Percentiles rank a stretch among this genome's conserved stretches.
Evolutionary conservation across 1,140 invertebrate species (phyloP).

Genomic region (Drosophila obscura): DNA sequence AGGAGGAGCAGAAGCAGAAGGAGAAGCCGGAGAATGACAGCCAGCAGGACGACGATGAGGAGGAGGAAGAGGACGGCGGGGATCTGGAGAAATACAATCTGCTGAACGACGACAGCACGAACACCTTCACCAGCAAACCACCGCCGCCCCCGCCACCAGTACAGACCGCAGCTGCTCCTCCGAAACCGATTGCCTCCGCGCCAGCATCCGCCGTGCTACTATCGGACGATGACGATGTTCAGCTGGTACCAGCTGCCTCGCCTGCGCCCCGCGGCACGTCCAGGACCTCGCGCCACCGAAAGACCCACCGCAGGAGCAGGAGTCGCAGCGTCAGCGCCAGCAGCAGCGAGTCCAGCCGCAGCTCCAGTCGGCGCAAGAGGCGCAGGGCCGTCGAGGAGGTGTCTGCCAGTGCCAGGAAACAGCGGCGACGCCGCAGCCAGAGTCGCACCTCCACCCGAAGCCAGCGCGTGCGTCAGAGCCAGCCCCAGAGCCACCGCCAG

Average conservation of each 20-base stretch:
- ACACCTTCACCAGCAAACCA: conserved; percentile 61
- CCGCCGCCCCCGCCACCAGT: not conserved
- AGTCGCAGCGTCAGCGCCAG: conserved; percentile 33
- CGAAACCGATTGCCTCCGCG: not conserved
- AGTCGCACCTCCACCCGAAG: conserved; percentile 32
- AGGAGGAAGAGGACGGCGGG: conserved; percentile 57
- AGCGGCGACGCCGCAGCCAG: conserved; percentile 26
- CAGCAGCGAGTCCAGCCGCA: conserved; percentile 31
- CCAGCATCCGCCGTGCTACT: conserved; percentile 49
- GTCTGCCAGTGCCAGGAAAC: conserved; percentile 25
- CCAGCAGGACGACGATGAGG: conserved; percentile 27
- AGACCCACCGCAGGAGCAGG: conserved; percentile 27
- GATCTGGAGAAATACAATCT: conserved; percentile 73
- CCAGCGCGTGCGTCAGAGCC: conserved; percentile 37
- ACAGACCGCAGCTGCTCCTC: conserved; percentile 1
- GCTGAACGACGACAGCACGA: conserved; percentile 72
- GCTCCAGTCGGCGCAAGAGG: conserved; percentile 28
- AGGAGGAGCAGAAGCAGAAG: conserved; percentile 4
- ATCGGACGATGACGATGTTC: conserved; percentile 78
- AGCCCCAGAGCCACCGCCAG: conserved; percentile 10
- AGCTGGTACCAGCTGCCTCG: conserved; percentile 51
- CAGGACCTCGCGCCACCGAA: conserved; percentile 26
- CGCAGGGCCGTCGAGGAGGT: conserved; percentile 30
- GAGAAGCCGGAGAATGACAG: not conserved
- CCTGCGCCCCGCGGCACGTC: conserved; percentile 29